Evolutionary conservation across 2,888 invertebrate species (phyloP), one percentile per base, ranked within the genome.

Genomic region (Criorhina ranunculi): DNA sequence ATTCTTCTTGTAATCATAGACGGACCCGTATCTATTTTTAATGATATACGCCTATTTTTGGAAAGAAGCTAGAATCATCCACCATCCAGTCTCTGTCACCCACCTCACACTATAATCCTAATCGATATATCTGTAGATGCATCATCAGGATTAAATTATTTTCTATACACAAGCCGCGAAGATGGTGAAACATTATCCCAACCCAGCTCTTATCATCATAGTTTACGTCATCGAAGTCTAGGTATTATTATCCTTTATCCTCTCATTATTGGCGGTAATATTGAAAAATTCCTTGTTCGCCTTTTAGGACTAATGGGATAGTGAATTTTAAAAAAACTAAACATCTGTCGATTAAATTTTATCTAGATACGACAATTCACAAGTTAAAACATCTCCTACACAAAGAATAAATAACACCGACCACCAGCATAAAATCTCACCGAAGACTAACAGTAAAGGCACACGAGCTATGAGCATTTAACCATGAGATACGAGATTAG

Each of bases 111-210:
- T 35, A n/a, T 33, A 49, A 12, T 11, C 49, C 46, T 40, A 79
- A 66, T 79, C 66, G 59, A 72, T 79, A 72, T 79, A 64, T 35
- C 35, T 35, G 4, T 60, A 31, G 53, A 66, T 79, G 66, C 79
- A 79, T 73, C 66, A 60, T 53, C 29, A 44, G 37, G 35, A 79
- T 66, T 51, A 12, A 59, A 66, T 67, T 60, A 64, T 73, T n/a
- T 44, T 35, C 19, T n/a, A 8, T 35, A 33, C 29, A n/a, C 15
- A 37, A 31, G n/a, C 29, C 55, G 51, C 35, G 40, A 42, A 42
- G 29, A 29, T 15, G 35, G 37, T 15, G 11, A 31, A 35, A 11
- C 12, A 59, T 33, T 35, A 53, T 8, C 24, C 7, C 31, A 51
- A 29, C n/a, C n/a, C 29, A 55, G 33, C 35, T 24, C 40, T 12